phyloP scores from a whole-genome alignment of 2,888 invertebrate genomes.

The Drosophila kanekoi region DNA sequence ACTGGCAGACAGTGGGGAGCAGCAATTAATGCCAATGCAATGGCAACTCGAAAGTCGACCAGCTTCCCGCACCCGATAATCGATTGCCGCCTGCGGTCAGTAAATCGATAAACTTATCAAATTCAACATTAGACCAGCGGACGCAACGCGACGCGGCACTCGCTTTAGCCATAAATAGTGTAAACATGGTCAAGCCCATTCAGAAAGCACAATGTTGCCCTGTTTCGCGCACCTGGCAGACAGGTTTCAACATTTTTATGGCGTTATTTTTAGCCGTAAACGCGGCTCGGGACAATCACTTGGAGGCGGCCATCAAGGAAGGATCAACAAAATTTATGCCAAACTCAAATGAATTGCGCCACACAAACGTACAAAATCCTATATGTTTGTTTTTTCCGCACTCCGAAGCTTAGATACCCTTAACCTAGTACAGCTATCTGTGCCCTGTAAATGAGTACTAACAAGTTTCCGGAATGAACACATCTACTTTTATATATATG shows the following conservation, averaged over 20 bases:
- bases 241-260: conserved; percentile 57
- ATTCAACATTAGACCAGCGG: conserved; percentile 6
- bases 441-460: too few relatives aligned
- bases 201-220: conserved; percentile 45
- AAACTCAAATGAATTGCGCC: conserved; percentile 52
- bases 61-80: conserved; percentile 23
- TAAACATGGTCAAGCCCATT: conserved; percentile 63
- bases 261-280: conserved; percentile 35
- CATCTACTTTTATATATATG: too few relatives aligned
- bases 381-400: background rate
- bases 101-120: conserved; percentile 46
- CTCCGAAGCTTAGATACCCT: conserved; percentile 11
- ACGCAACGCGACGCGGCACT: background rate
- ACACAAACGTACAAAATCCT: conserved; percentile 18
- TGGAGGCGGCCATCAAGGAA: conserved; percentile 48
- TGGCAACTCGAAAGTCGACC: conserved; percentile 5
- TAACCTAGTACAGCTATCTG: too few relatives aligned
- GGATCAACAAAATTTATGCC: conserved; percentile 69
- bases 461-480: too few relatives aligned
- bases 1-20: conserved; percentile 7
- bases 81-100: conserved; percentile 19
- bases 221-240: conserved; percentile 20
- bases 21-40: conserved; percentile 17
- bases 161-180: conserved; percentile 49
- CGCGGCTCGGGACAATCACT: conserved; percentile 23